Conservation (phyloP, 2,113 vertebrate genomes). For the Danio rerio region DNA sequence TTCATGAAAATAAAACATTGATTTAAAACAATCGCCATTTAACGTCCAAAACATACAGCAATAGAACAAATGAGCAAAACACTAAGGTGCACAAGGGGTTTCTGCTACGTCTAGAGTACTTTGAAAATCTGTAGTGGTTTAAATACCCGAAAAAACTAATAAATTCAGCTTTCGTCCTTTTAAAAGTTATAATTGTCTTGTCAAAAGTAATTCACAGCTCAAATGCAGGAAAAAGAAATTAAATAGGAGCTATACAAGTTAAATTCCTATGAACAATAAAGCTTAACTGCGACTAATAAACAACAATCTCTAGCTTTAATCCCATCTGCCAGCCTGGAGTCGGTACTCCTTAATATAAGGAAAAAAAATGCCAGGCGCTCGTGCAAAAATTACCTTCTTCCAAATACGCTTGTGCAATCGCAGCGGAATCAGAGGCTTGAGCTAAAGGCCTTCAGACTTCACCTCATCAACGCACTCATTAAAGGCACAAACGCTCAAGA, state of each 20-base stretch:
- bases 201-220: slow-evolving; percentile 55
- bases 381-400: slow-evolving; percentile 48
- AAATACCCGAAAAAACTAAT: slow-evolving; percentile 10
- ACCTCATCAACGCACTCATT: slow-evolving; percentile 59
- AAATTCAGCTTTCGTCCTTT: slow-evolving; percentile 20
- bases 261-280: slow-evolving; percentile 40
- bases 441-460: slow-evolving; percentile 38
- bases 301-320: slow-evolving; percentile 59
- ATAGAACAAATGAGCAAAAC: background rate
- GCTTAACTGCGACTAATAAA: slow-evolving; percentile 56
- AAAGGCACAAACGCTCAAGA: slow-evolving; percentile 64
- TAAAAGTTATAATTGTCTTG: slow-evolving; percentile 25
- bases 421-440: slow-evolving; percentile 41
- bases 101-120: background rate
- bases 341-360: slow-evolving; percentile 78
- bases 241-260: slow-evolving; percentile 60
- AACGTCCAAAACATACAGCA: background rate
- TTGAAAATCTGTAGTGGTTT: slow-evolving; percentile 29
- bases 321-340: slow-evolving; percentile 55
- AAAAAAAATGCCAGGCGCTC: slow-evolving; percentile 64
- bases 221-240: slow-evolving; percentile 53
- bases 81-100: background rate
- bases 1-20: background rate
- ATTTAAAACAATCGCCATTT: background rate
- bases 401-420: slow-evolving; percentile 35